Percentiles rank a stretch among this genome's conserved stretches.
Evolutionary conservation across 2,888 invertebrate species (phyloP).

Genomic region (Drosophila ustulata): DNA sequence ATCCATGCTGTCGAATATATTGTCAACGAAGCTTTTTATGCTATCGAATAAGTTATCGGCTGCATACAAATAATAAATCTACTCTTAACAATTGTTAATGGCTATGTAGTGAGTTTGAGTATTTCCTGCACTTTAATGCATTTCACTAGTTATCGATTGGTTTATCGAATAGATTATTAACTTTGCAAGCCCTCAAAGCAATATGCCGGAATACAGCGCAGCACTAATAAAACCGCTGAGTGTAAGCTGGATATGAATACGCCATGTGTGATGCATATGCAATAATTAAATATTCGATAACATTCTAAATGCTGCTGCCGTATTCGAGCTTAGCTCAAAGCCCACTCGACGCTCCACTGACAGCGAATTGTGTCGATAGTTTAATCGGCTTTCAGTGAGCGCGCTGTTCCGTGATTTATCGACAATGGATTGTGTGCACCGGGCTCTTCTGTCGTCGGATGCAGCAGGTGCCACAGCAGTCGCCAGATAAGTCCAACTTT

Average conservation of each 20-base stretch:
- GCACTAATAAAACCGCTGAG: background rate
- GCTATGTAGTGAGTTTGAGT: no score
- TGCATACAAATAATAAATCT: no score
- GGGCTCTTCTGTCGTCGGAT: background rate
- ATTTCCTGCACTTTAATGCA: no score
- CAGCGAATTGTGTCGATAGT: conserved; percentile 9
- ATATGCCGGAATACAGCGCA: background rate
- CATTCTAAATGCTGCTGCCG: background rate
- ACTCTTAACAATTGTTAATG: no score
- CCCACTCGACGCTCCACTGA: background rate
- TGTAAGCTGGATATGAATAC: background rate
- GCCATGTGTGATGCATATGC: background rate
- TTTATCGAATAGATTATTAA: no score
- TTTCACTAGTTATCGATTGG: no score
- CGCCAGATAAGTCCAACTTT: background rate
- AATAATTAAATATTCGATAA: conserved; percentile 1
- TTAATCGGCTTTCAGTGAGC: conserved; percentile 26
- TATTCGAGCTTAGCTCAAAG: background rate
- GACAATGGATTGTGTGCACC: conserved; percentile 10
- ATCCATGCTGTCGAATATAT: no score
- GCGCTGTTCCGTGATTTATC: conserved; percentile 26
- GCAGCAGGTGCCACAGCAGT: conserved; percentile 5
- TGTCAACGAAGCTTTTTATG: no score
- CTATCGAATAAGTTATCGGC: conserved; percentile 15
- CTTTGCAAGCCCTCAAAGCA: no score